Percentiles rank a stretch among this genome's conserved stretches.
Conservation (phyloP, 2,113 vertebrate genomes). For the Hylia prasina region DNA sequence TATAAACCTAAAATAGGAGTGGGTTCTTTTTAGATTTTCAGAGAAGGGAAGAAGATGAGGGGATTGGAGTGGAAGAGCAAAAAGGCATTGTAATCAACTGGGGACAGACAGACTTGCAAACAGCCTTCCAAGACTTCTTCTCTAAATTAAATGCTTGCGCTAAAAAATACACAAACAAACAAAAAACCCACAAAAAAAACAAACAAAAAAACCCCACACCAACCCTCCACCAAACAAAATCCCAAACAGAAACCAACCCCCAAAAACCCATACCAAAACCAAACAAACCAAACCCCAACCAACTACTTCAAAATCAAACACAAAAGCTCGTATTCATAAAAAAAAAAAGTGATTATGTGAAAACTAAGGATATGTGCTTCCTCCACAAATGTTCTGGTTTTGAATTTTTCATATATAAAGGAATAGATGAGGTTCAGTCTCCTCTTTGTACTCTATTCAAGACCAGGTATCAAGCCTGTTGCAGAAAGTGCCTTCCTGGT, state of each 20-base stretch:
- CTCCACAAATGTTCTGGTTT: neutral
- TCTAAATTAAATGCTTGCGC: neutral
- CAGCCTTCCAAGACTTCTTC: neutral
- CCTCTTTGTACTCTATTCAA: neutral
- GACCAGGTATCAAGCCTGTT: neutral
- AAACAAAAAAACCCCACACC: too few relatives aligned
- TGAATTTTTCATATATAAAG: neutral
- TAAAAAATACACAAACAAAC: neutral
- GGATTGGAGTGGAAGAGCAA: neutral
- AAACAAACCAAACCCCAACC: neutral
- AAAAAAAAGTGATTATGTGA: neutral
- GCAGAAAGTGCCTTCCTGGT: neutral
- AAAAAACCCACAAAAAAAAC: too few relatives aligned
- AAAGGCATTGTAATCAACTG: neutral
- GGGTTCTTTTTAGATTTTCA: neutral
- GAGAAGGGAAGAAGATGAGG: neutral
- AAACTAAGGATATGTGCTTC: neutral
- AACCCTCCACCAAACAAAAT: neutral
- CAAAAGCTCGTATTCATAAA: neutral
- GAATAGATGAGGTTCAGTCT: neutral
- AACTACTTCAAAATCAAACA: neutral
- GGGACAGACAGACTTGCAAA: neutral
- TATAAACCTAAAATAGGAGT: neutral
- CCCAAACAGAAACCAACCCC: neutral
- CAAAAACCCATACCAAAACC: fast-evolving